Evolutionary conservation across 1,140 invertebrate species (phyloP), one percentile per base, ranked within the genome.

Genomic region (Euura lappo): DNA sequence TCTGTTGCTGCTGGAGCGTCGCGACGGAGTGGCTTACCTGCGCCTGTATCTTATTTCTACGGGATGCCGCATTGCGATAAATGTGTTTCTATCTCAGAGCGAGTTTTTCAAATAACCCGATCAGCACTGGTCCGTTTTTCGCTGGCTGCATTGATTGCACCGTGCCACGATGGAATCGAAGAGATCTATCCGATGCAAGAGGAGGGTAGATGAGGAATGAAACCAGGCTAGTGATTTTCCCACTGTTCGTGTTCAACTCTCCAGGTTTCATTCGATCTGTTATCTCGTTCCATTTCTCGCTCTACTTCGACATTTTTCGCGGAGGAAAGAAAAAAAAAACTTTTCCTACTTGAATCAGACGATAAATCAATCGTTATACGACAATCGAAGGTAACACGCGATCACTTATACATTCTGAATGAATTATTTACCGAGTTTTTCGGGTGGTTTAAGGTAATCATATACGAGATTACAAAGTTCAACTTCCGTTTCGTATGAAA

Each of bases 1-100:
- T 72, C 60, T 78, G 47, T 70, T 10, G 28, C 60, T 45, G 70
- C 74, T 73, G 28, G 28, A 28, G 28, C 28, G 28, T 28, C 28
- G 28, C 28, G 28, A 28, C 28, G 28, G 28, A 28, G 28, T 28
- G 28, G 28, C 28, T 28, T 1, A 28, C 28, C 28, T 28, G 28
- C 28, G 28, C 28, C 28, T 28, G 28, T 28, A 28, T 28, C 28
- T 28, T 28, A 28, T 28, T 28, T 28, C 28, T 28, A 28, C 28
- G 28, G 28, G 51, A 60, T 8, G 51, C 51, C 51, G 13, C 13
- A 60, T n/a, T 3, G 6, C 10, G 51, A 8, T 8, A 60, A 60
- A 60, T 60, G 51, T 0, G 51, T 60, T 60, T 6, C 51, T n/a
- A 60, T 60, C 13, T 60, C 13, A 60, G 13, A 60, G 3, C 51